Evolutionary conservation across 2,888 invertebrate species (phyloP), one percentile per base, ranked within the genome.

Genomic region (Rhogogaster chlorosoma): DNA sequence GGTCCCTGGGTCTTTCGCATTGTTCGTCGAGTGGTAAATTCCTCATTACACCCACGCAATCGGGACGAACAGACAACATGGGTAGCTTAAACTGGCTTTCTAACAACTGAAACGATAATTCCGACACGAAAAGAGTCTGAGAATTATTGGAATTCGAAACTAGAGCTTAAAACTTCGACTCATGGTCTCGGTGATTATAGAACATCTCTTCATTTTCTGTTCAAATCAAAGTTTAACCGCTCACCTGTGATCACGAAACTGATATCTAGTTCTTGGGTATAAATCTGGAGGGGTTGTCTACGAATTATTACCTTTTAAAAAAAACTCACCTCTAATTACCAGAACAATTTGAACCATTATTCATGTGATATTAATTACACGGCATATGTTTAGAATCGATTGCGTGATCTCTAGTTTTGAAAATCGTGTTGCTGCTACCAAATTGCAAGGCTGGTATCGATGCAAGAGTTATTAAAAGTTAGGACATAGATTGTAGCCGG

Each of bases 71-170:
- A 77, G 95, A 94, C 70, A 96, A 93, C 86, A 97, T 91, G 0
- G 97, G 97, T 9, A 97, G 92, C 89, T 96, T 96, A 92, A 96
- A 97, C 88, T 96, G 95, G 32, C 96, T 96, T 89, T 95, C 95
- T 12, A 96, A 95, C 78, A 96, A 94, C 97, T 97, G 91, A 22
- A 89, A 89, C 86, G 45, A 84, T 71, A 84, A 42, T 53, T 49
- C 15, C 64, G 29, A 29, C 6, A 64, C 15, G 15, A 10, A 64
- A 49, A 1, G 32, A 15, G 26, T 15, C 2, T 22, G 15, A 26
- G 10, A 64, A 64, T 32, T 29, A 26, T 67, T 67, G 0, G 6
- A 5, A 12, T 53, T 53, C 29, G 15, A 38, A 32, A 45, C 12
- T 45, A 15, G 12, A 15, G 15, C 12, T 45, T 12, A 45, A 45